Evolutionary conservation across 1,140 invertebrate genomes (phyloP), one percentile per base, ranked within the genome.

Genomic region (Glossosoma conforme): DNA sequence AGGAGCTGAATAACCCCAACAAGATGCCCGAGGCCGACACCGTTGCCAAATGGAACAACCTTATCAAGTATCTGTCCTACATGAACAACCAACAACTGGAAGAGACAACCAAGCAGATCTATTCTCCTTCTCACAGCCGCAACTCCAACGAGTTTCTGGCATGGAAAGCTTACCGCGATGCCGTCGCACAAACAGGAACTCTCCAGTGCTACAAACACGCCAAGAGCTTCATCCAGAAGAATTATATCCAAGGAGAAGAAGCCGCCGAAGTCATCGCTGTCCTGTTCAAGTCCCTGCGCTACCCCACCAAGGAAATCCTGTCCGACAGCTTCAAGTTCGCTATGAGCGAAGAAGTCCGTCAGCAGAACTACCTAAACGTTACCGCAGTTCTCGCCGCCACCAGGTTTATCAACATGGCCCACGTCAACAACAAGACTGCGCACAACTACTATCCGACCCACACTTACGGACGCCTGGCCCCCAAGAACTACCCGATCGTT

Each of bases 281-380:
- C 20, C 59, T 85, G 10, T 65, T 75, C 2, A 66, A 69, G 30
- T 63, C 71, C 30, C 72, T 77, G 17, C 75, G 74, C 4, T 71
- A 75, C 32, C 85, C 85, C 10, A 86, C 83, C 1, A 61, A 69
- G 22, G 74, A 84, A 60, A 77, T 82, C 37, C 70, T 86, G 64
- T 65, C 65, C 20, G 60, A 74, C 9, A 80, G 83, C 65, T 77
- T 69, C 60, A 63, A 72, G 25, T 47, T 85, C 25, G 68, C 74
- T 1, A 77, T 67, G 22, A 68, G 65, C 21, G 62, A 69, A 6
- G 61, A 75, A 46, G 74, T 80, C 3, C 62, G 51, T 32, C 57
- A 76, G 4, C 68, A 83, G 57, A 4, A 33, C 0, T 46, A 47
- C 33, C 57, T 85, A 2, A 77, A 80, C 51, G 61, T 63, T n/a